A percentile compares a stretch with the other conserved stretches of the same genome.
Conservation (phyloP, 2,113 vertebrate species). For the Acanthochromis polyacanthus region DNA sequence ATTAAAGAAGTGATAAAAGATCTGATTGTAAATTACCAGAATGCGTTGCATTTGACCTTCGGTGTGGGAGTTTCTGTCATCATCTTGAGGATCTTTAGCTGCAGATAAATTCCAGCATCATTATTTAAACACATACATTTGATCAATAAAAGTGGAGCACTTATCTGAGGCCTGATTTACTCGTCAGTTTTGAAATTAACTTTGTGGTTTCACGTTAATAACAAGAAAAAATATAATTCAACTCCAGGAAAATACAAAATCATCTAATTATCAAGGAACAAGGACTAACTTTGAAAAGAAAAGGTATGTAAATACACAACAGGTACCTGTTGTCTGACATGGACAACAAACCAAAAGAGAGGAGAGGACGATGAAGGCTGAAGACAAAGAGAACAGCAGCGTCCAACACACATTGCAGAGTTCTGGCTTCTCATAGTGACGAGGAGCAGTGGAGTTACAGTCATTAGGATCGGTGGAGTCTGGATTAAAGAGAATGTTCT, state of each 20-base stretch:
- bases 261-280: neutral
- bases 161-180: too few relatives aligned
- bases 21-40: conserved; percentile 11
- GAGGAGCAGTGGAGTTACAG: neutral
- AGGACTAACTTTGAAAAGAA: too few relatives aligned
- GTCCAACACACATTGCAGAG: neutral
- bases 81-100: conserved; percentile 12
- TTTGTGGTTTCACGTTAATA: too few relatives aligned
- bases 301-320: too few relatives aligned
- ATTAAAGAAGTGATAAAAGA: too few relatives aligned
- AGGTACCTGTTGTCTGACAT: conserved; percentile 11
- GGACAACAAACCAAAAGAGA: neutral
- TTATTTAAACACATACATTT: too few relatives aligned
- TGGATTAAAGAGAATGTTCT: neutral
- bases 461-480: neutral
- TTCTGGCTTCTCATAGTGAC: neutral
- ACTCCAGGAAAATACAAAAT: too few relatives aligned
- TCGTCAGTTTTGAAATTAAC: neutral
- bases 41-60: neutral
- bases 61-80: neutral
- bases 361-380: neutral
- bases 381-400: neutral
- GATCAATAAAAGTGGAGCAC: too few relatives aligned
- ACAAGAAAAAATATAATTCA: too few relatives aligned
- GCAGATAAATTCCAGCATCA: neutral